Percentiles rank a stretch among this genome's conserved stretches.
phyloP scores from a whole-genome alignment of 1,140 invertebrate genomes.

The Zaprionus africanus region DNA sequence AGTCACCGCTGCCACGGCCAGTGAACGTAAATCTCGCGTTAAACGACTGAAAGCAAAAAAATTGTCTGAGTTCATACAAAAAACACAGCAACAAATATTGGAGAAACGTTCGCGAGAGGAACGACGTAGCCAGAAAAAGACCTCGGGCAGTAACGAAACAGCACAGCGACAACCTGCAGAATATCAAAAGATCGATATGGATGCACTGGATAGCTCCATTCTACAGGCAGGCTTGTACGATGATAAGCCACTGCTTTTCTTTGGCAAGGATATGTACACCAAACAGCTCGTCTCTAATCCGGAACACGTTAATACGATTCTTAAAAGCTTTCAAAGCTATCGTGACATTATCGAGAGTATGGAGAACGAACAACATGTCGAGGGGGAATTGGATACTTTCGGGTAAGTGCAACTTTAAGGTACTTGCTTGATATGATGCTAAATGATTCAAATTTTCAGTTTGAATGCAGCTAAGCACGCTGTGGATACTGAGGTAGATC shows the following conservation, averaged over 20 bases:
- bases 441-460: conserved; percentile 22
- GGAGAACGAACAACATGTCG: conserved; percentile 84
- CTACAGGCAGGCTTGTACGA: conserved; percentile 69
- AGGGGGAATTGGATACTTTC: conserved; percentile 58
- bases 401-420: conserved; percentile 30
- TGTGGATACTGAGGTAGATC: conserved; percentile 52
- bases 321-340: conserved; percentile 76
- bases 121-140: conserved; percentile 64
- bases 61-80: conserved; percentile 87
- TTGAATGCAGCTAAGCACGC: conserved; percentile 38
- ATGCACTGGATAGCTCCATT: conserved; percentile 62
- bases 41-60: conserved; percentile 87
- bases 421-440: background rate
- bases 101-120: conserved; percentile 72
- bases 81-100: conserved; percentile 85
- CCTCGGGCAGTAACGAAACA: conserved; percentile 76
- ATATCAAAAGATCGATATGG: conserved; percentile 75
- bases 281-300: conserved; percentile 65
- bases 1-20: conserved; percentile 87
- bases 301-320: conserved; percentile 68
- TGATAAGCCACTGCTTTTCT: conserved; percentile 77
- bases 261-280: conserved; percentile 75
- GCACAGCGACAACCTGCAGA: conserved; percentile 61
- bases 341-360: conserved; percentile 84
- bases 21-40: conserved; percentile 87